Evolutionary conservation across 2,888 invertebrate genomes (phyloP), one percentile per base, ranked within the genome.

Genomic region (Trachelus tabidus): DNA sequence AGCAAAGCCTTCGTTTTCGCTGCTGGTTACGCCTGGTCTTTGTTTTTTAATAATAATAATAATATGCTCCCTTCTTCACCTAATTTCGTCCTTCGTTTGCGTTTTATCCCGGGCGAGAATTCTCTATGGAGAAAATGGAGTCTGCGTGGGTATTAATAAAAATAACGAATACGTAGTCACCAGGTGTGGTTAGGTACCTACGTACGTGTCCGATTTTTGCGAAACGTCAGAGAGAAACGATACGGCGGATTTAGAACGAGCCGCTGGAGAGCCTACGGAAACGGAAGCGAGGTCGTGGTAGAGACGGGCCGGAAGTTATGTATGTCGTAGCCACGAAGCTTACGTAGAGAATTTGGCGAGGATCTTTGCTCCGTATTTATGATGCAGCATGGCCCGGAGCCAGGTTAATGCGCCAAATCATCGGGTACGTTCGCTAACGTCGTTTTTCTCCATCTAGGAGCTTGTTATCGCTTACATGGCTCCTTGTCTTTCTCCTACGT

Each of bases 391-490:
- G 89, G 89, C 89, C 77, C 23, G 40, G 79, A 85, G 89, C 89
- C 89, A 89, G 83, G 80, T 81, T 86, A 86, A 87, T 85, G 85
- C 85, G 87, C 84, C 88, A 87, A 85, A 82, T 80, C 81, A 71
- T 30, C 11, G 71, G 30, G 71, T 23, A 34, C 31, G 9, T 30
- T 23, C 30, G 71, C 71, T 34, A 71, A 15, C 34, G 71, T 71
- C 4, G 30, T 71, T 12, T 71, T 34, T 12, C 3, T 71, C 3
- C 71, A 30, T 71, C 34, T 34, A 34, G 71, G 23, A 56, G 23
- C 56, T 56, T 56, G 23, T 56, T 40, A 23, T 40, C 23, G 23
- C 23, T 23, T 1, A 15, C 56, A 2, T 23, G 6, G 23, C 23
- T 56, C 23, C 56, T 9, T 23, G 23, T 56, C 56, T 56, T 23